These are phyloP conservation scores for Staurois parvus DNA, from an alignment of 2,797 vertebrate species.

Conservation along the genomic window DNA sequence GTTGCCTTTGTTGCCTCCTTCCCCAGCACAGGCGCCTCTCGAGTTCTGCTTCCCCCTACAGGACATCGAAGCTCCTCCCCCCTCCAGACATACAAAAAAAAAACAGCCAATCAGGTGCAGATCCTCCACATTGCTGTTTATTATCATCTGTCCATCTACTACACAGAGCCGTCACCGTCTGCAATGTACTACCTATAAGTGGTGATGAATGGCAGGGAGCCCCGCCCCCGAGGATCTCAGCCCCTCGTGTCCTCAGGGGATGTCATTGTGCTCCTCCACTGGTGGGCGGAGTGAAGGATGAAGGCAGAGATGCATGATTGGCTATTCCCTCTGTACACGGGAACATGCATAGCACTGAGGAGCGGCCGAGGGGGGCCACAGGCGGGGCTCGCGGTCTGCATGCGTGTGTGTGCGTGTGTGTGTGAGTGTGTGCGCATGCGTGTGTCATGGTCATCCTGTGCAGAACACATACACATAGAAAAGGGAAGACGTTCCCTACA, in stretches of 20 bases:
- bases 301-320: background rate
- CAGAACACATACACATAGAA: constrained; percentile 20
- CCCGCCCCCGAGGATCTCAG: background rate
- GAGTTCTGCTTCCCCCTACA: too few relatives aligned
- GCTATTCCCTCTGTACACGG: constrained; percentile 2
- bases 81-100: background rate
- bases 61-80: too few relatives aligned
- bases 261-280: too few relatives aligned
- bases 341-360: constrained; percentile 20
- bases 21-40: too few relatives aligned
- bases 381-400: background rate
- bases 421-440: background rate
- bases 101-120: background rate
- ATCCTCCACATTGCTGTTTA: background rate
- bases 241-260: background rate
- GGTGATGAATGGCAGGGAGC: background rate
- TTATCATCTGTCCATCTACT: background rate
- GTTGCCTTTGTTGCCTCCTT: too few relatives aligned
- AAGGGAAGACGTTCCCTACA: constrained; percentile 27
- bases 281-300: constrained; percentile 1
- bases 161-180: background rate
- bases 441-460: constrained; percentile 11
- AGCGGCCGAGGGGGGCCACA: background rate
- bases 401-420: background rate
- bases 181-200: background rate